Conservation (phyloP, 2,888 invertebrate genomes). For the Octonoba sinensis region DNA sequence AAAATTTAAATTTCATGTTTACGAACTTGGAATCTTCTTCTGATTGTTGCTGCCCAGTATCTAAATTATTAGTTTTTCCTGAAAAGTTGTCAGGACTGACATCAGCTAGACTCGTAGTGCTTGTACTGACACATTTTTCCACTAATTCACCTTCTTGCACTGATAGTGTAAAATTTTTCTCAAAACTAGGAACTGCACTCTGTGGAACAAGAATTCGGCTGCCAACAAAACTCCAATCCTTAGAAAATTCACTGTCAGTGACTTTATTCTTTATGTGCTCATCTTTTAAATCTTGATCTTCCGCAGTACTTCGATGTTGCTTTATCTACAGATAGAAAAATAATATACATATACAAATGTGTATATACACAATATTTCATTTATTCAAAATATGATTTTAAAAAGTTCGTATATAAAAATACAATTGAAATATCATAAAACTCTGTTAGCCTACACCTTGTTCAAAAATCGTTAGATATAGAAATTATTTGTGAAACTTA, state of each 20-base stretch:
- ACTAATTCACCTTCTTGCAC: slow-evolving; percentile 24
- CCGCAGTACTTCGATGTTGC: slow-evolving; percentile 20
- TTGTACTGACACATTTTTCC: slow-evolving; percentile 59
- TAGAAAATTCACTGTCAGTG: slow-evolving; percentile 7
- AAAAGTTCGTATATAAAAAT: no score
- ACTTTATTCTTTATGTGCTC: slow-evolving; percentile 26
- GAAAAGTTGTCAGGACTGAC: slow-evolving; percentile 24
- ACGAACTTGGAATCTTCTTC: slow-evolving; percentile 49
- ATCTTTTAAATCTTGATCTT: slow-evolving; percentile 26
- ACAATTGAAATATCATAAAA: no score
- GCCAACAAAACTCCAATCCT: slow-evolving; percentile 25
- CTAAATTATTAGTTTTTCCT: slow-evolving; percentile 13
- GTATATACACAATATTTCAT: not conserved
- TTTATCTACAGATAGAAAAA: slow-evolving; percentile 4
- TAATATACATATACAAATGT: not conserved
- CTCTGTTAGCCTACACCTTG: no score
- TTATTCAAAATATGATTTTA: no score
- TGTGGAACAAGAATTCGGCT: slow-evolving; percentile 38
- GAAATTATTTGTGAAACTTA: no score
- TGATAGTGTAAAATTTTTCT: not conserved
- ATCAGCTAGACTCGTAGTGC: slow-evolving; percentile 50
- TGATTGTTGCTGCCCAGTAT: slow-evolving; percentile 18
- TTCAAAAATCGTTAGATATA: no score
- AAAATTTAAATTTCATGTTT: not conserved
- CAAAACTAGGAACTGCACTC: slow-evolving; percentile 52